Evolutionary conservation across 1,140 invertebrate species (phyloP).

Genomic region (Trichonephila clavata): DNA sequence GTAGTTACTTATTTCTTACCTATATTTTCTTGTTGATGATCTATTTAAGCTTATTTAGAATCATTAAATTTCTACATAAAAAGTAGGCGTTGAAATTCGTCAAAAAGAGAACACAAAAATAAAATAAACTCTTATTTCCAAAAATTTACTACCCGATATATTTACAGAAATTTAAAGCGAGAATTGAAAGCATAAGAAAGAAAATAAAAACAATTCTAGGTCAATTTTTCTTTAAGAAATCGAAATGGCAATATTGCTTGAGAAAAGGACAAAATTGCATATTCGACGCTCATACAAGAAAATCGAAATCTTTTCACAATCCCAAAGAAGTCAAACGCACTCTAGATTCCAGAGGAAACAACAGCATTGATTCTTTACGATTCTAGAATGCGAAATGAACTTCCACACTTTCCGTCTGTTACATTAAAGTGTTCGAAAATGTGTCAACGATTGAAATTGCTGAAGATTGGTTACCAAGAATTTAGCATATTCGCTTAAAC

Average conservation of each 20-base stretch:
- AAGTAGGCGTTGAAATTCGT: no score
- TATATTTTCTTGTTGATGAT: no score
- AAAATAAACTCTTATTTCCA: no score
- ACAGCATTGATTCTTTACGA: conserved; percentile 37
- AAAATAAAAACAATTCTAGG: neutral
- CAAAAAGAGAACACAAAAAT: no score
- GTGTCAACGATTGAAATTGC: conserved; percentile 46
- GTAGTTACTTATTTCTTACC: no score
- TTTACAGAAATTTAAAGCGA: neutral
- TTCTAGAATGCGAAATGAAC: conserved; percentile 16
- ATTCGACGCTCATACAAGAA: neutral
- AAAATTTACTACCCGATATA: no score
- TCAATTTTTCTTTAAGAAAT: neutral
- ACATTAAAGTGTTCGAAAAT: neutral
- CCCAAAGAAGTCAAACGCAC: neutral
- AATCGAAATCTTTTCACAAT: neutral
- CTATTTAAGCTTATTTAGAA: no score
- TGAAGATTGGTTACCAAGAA: conserved; percentile 31
- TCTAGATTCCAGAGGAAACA: neutral
- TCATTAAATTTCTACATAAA: no score
- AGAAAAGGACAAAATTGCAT: neutral
- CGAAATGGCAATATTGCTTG: neutral
- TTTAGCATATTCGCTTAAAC: conserved; percentile 12
- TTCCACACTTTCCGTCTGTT: neutral
- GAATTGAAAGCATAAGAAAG: neutral